Evolutionary conservation across 2,888 invertebrate species (phyloP).

Genomic region (Dusona sp.): DNA sequence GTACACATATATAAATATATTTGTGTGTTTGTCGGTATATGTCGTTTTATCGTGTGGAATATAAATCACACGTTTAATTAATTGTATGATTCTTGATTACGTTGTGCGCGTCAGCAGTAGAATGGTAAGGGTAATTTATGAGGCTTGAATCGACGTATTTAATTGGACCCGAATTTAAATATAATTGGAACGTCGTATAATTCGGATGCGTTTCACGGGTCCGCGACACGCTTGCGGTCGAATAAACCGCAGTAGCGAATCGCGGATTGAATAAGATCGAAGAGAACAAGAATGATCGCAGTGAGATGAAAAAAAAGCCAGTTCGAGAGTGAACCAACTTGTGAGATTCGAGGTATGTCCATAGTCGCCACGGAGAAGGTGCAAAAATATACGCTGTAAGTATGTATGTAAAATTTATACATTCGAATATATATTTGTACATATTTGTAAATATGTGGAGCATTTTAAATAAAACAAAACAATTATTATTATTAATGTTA

Average conservation of each 20-base stretch:
- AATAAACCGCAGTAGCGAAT: conserved; percentile 23
- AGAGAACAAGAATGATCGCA: conserved; percentile 34
- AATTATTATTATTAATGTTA: background rate
- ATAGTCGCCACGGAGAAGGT: background rate
- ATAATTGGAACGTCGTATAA: conserved; percentile 54
- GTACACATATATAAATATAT: conserved; percentile 1
- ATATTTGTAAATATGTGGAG: background rate
- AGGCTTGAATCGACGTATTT: conserved; percentile 42
- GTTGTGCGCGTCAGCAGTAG: conserved; percentile 36
- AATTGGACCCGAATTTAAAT: conserved; percentile 60
- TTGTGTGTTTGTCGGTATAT: conserved; percentile 11
- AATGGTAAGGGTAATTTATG: conserved; percentile 48
- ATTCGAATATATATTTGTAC: background rate
- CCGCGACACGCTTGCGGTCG: conserved; percentile 14
- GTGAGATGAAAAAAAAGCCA: conserved; percentile 27
- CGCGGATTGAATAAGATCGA: conserved; percentile 38
- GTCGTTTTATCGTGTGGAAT: conserved; percentile 33
- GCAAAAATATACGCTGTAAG: background rate
- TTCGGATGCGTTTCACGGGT: conserved; percentile 46
- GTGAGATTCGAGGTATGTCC: background rate
- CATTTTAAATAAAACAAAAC: background rate
- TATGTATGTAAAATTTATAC: background rate
- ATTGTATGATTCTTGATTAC: conserved; percentile 52
- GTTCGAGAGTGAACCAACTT: conserved; percentile 38
- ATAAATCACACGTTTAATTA: conserved; percentile 63